phyloP scores from a whole-genome alignment of 2,888 invertebrate genomes.

The Holacanthella duospinosa region DNA sequence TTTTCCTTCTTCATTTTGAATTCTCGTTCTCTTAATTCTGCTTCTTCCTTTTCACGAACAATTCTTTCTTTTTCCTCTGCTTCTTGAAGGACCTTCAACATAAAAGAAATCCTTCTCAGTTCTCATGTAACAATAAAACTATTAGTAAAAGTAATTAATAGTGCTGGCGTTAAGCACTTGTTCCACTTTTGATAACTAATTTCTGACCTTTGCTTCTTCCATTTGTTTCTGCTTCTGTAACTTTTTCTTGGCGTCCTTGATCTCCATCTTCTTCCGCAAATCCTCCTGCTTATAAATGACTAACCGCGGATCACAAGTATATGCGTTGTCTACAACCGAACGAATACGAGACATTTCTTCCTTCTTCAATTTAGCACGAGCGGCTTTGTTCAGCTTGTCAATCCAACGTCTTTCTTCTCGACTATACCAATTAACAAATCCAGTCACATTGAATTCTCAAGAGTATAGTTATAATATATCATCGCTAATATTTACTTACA shows the following conservation, averaged over 20 bases:
- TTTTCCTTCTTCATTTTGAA: conserved; percentile 74
- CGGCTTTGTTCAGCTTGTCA: conserved; percentile 93
- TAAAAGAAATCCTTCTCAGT: neutral
- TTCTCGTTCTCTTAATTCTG: conserved; percentile 67
- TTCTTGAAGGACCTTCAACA: conserved; percentile 49
- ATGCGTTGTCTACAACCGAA: conserved; percentile 83
- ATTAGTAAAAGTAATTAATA: neutral
- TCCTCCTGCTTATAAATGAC: conserved; percentile 85
- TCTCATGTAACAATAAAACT: neutral
- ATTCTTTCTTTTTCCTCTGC: conserved; percentile 50
- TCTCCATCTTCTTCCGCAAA: conserved; percentile 76
- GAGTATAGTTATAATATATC: too few relatives aligned
- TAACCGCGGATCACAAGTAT: conserved; percentile 87
- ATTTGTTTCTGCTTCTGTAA: conserved; percentile 58
- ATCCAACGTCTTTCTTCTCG: conserved; percentile 95
- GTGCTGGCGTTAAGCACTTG: too few relatives aligned
- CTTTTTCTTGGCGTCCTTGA: conserved; percentile 66
- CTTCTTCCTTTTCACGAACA: conserved; percentile 66
- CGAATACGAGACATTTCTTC: conserved; percentile 92
- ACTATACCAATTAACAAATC: too few relatives aligned
- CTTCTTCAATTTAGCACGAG: conserved; percentile 84
- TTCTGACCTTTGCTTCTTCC: conserved; percentile 65
- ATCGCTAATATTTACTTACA: too few relatives aligned
- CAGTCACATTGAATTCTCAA: conserved; percentile 15
- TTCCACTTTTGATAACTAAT: too few relatives aligned